phyloP scores from a whole-genome alignment of 2,797 vertebrate genomes.

The Thripadectes ignobilis region DNA sequence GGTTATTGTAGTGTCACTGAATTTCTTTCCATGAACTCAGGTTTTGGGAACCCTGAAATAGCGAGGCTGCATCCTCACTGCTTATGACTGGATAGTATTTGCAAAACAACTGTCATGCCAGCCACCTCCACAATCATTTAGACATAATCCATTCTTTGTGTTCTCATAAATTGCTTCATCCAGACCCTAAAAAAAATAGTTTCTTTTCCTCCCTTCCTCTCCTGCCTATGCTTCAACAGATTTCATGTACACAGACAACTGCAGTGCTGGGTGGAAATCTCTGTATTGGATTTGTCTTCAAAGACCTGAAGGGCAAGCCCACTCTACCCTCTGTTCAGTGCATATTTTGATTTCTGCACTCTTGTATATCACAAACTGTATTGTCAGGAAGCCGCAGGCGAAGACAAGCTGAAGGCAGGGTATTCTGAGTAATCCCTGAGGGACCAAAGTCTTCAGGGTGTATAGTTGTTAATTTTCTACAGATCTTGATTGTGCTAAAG shows the following conservation, averaged over 20 bases:
- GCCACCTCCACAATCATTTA: background rate
- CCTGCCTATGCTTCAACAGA: background rate
- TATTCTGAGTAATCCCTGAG: background rate
- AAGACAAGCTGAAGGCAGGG: background rate
- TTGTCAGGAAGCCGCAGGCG: background rate
- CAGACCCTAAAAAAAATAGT: background rate
- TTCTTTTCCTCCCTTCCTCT: background rate
- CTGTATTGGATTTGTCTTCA: background rate
- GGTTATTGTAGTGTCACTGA: background rate
- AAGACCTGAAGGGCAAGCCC: background rate
- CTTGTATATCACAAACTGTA: background rate
- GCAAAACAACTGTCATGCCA: slow-evolving; percentile 2
- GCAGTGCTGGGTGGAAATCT: background rate
- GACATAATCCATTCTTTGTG: background rate
- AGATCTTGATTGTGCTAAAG: background rate
- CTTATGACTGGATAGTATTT: background rate
- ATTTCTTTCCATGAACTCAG: background rate
- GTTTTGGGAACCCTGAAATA: background rate
- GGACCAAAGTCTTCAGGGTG: background rate
- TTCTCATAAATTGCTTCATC: background rate
- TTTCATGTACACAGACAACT: background rate
- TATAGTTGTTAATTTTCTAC: background rate
- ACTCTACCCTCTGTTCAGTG: background rate
- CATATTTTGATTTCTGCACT: background rate
- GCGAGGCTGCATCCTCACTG: background rate